Evolutionary conservation across 2,888 invertebrate genomes (phyloP), one percentile per base, ranked within the genome.

Genomic region (Meteorus cinctellus): DNA sequence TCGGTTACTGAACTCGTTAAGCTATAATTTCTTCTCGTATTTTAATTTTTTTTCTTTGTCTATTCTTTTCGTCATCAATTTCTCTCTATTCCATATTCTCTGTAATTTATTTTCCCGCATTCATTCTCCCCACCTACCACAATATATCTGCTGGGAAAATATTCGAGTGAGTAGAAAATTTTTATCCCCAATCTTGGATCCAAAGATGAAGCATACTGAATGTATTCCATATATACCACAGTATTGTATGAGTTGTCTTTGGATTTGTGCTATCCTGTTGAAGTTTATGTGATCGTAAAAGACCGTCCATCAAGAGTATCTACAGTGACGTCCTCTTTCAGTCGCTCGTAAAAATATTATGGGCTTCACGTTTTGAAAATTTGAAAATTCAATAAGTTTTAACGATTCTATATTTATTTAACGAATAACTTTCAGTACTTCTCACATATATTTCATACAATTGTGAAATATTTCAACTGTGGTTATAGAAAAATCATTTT

Each of bases 201-300:
- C 41, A 41, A 41, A 41, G 41, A 41, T 41, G 8, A 12, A 41
- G 41, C 4, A 41, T 12, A 41, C 12, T 41, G 2, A 41, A 41
- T 41, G 41, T 41, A 34, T 34, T 6, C 8, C 16, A n/a, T 48
- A 55, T 55, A 55, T 55, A n/a, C n/a, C 8, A n/a, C n/a, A 55
- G 55, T 6, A 19, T 55, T 55, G 19, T 19, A 19, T 19, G 19
- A 19, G 55, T 55, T 10, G 4, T 2, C 8, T 55, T 55, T 55
- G 19, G 10, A 55, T 55, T 55, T 3, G 19, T 8, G n/a, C 55
- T 55, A 19, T 55, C 6, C 55, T 55, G 55, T 55, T 55, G 68
- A 68, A 74, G 77, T 84, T 82, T 82, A 82, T 80, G 77, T 66
- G 78, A 74, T 82, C 82, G 72, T 84, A 83, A 84, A 83, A 82